Evolutionary conservation across 2,888 invertebrate genomes (phyloP), one percentile per base, ranked within the genome.

Genomic region (Drosophila neonasuta): DNA sequence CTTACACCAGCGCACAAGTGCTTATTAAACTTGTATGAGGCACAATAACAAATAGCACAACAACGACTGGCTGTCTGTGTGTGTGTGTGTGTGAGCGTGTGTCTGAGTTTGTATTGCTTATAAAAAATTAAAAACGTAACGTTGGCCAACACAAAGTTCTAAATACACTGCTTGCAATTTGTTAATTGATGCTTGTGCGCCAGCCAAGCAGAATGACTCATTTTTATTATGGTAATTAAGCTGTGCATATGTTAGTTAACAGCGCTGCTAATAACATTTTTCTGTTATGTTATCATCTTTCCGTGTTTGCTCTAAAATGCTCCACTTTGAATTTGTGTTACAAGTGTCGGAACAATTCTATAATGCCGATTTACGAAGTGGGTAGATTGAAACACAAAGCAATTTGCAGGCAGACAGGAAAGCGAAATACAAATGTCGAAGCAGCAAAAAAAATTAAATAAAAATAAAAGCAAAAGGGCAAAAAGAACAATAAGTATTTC

Each of bases 21-120:
- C 71, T 74, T 80, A 76, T 83, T 83, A 80, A 78, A 83, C 71
- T 76, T 83, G 78, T 76, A 83, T 67, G 72, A 80, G 36, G 68
- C 54, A 36, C 54, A 80, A 68, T 68, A 80, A 80, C 66, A 68
- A 79, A 73, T 65, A 67, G 17, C 51, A 61, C 68, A 68, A 62
- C 62, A 66, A 63, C 58, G 49, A 34, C 55, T 20, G 46, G 34
- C 13, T 20, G 46, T 59, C 15, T 51, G 32, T 49, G 36, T 24
- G 7, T 51, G 48, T 36, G 50, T 54, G 34, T 30, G 20, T 52
- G 52, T 36, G 52, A 48, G 34, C 29, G 20, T 52, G 50, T 39
- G 41, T 56, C n/a, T 54, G 50, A 39, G 15, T 59, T 44, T 66
- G 63, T 58, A 51, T 76, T 74, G 79, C 72, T 70, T 68, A 79